A percentile compares a stretch with the other conserved stretches of the same genome.
These are phyloP conservation scores for Ormyrus rosae DNA, from an alignment of 2,888 invertebrate species.

Conservation along the genomic window DNA sequence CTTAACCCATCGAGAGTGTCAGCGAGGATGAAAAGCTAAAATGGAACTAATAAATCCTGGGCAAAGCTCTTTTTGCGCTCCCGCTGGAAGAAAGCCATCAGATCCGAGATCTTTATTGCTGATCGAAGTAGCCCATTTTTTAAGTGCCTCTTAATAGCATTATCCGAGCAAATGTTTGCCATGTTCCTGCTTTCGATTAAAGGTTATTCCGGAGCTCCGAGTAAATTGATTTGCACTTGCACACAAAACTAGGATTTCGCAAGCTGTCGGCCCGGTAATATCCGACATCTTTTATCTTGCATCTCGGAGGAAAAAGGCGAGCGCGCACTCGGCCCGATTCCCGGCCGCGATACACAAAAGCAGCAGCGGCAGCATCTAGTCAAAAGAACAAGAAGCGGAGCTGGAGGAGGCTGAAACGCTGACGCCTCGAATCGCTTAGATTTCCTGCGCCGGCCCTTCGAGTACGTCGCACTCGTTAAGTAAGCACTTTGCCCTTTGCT, in stretches of 20 bases:
- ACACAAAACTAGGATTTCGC: too few species aligned
- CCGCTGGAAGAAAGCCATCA: too few species aligned
- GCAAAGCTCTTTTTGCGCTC: too few species aligned
- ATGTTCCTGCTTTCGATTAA: neutral
- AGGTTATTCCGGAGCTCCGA: neutral
- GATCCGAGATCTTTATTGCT: too few species aligned
- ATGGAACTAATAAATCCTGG: conserved; percentile 45
- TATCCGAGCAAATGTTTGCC: neutral
- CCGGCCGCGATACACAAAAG: conserved; percentile 23
- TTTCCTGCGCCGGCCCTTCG: neutral
- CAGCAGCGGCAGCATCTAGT: neutral
- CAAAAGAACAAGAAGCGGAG: conserved; percentile 23
- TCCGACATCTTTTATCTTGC: conserved; percentile 6
- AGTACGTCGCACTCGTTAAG: conserved; percentile 42
- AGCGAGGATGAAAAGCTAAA: conserved; percentile 23
- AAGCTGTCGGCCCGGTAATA: too few species aligned
- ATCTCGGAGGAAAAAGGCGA: conserved; percentile 10
- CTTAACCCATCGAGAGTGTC: conserved; percentile 1
- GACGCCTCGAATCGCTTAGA: conserved; percentile 6
- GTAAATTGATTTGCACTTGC: too few species aligned
- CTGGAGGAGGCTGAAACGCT: conserved; percentile 24
- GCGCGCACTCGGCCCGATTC: conserved; percentile 26
- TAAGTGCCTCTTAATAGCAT: neutral
- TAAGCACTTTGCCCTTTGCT: conserved; percentile 59
- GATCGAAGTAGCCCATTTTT: too few species aligned